Conservation (phyloP, 2,113 vertebrate species). For the Atherinomorus stipes region DNA sequence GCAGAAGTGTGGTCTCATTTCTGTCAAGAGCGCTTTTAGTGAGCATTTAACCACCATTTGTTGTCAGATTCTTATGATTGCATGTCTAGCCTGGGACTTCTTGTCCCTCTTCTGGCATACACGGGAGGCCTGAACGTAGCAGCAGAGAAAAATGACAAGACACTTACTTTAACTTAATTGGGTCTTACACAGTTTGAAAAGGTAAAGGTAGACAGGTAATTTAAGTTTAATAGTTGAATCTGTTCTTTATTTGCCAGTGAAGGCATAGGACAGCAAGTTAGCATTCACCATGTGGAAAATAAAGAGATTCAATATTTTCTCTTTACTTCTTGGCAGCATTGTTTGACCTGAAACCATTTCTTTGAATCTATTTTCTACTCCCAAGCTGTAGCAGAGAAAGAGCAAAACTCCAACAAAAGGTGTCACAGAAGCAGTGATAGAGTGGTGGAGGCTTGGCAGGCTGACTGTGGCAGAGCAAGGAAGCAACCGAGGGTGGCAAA, state of each 20-base stretch:
- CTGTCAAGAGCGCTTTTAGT: no score
- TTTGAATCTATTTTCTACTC: background rate
- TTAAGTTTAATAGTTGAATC: background rate
- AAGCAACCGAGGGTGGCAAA: slow-evolving; percentile 31
- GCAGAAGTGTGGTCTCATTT: no score
- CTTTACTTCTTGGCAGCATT: background rate
- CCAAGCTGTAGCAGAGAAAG: slow-evolving; percentile 15
- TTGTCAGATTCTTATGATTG: no score
- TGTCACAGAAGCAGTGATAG: slow-evolving; percentile 34
- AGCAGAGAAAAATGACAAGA: no score
- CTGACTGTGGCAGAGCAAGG: slow-evolving; percentile 33
- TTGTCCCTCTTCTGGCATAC: no score
- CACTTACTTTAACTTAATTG: no score
- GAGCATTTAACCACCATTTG: no score
- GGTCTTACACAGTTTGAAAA: background rate
- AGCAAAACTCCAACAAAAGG: slow-evolving; percentile 28
- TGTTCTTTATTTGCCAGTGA: background rate
- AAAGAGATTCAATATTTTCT: background rate
- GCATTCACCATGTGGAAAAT: background rate
- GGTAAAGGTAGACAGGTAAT: background rate
- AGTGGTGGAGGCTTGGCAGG: slow-evolving; percentile 33
- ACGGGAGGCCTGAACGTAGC: no score
- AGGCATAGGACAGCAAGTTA: background rate
- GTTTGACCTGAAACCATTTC: background rate
- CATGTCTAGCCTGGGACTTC: no score